A percentile compares a stretch with the other conserved stretches of the same genome.
Evolutionary conservation across 2,888 invertebrate genomes (phyloP).

Genomic region (Drosophila kambysellisi): DNA sequence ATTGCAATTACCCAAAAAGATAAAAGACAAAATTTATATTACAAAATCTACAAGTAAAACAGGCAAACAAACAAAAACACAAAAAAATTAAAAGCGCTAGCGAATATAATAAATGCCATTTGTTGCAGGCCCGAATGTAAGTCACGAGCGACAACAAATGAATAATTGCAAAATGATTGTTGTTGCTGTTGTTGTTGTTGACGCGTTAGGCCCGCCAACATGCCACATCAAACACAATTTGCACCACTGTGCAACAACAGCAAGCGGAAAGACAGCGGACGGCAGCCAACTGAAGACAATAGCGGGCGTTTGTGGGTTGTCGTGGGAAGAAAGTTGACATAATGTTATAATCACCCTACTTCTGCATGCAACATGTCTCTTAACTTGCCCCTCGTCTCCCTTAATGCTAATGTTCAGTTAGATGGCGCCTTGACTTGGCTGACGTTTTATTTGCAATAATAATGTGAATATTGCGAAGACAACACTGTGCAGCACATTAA

Average conservation of each 20-base stretch:
- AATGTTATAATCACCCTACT: slow-evolving; percentile 77
- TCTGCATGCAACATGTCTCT: slow-evolving; percentile 28
- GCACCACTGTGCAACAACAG: slow-evolving; percentile 36
- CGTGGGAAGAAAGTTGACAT: slow-evolving; percentile 81
- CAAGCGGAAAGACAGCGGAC: slow-evolving; percentile 9
- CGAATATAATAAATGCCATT: slow-evolving; percentile 75
- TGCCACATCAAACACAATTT: slow-evolving; percentile 54
- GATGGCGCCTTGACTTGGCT: slow-evolving; percentile 69
- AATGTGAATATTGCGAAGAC: slow-evolving; percentile 65
- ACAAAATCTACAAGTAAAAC: slow-evolving; percentile 54
- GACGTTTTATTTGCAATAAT: slow-evolving; percentile 59
- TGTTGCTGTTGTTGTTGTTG: slow-evolving; percentile 20
- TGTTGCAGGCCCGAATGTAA: slow-evolving; percentile 63
- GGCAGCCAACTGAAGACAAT: slow-evolving; percentile 32
- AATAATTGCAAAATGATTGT: slow-evolving; percentile 75
- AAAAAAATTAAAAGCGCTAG: slow-evolving; percentile 59
- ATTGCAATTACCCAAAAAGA: slow-evolving; percentile 62
- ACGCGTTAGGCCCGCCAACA: slow-evolving; percentile 51
- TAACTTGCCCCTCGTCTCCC: neutral
- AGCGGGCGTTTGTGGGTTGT: slow-evolving; percentile 49
- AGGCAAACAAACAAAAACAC: slow-evolving; percentile 4
- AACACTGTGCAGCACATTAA: slow-evolving; percentile 52
- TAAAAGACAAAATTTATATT: slow-evolving; percentile 65
- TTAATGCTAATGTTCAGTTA: slow-evolving; percentile 15
- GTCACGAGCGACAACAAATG: slow-evolving; percentile 73